phyloP scores from a whole-genome alignment of 2,797 vertebrate genomes.

The Geotrypetes seraphini region DNA sequence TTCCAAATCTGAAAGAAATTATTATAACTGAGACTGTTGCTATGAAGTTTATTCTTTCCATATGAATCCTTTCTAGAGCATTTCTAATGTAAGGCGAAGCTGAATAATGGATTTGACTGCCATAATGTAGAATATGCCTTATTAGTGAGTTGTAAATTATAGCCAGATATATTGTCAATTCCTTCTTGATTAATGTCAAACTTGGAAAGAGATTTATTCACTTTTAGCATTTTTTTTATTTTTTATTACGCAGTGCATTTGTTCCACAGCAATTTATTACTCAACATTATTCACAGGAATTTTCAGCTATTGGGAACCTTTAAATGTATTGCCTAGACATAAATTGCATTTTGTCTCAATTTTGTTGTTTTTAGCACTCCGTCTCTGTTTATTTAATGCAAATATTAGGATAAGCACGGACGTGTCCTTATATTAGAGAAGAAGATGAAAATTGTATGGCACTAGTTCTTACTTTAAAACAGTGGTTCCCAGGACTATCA shows the following conservation, averaged over 20 bases:
- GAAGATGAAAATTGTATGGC: too few species aligned
- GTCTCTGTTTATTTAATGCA: too few species aligned
- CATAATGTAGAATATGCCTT: conserved; percentile 32
- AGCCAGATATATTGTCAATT: conserved; percentile 50
- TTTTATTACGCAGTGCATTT: conserved; percentile 59
- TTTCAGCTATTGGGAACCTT: conserved; percentile 46
- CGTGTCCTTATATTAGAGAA: too few species aligned
- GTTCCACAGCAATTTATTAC: conserved; percentile 50
- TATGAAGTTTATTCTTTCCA: conserved; percentile 51
- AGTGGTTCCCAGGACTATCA: too few species aligned
- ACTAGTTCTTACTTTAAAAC: too few species aligned
- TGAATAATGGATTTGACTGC: conserved; percentile 57
- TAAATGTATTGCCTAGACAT: too few species aligned
- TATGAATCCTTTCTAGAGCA: conserved; percentile 52
- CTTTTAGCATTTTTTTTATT: conserved; percentile 52
- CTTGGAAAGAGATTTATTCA: conserved; percentile 56
- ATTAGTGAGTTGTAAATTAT: conserved; percentile 58
- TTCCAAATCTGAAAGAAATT: too few species aligned
- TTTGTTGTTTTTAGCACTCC: too few species aligned
- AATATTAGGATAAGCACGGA: too few species aligned
- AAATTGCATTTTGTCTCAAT: too few species aligned
- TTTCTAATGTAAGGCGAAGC: conserved; percentile 47
- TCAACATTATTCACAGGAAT: conserved; percentile 52
- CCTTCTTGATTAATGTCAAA: conserved; percentile 52
- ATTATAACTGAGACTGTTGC: too few species aligned